Evolutionary conservation across 2,888 invertebrate genomes (phyloP), one percentile per base, ranked within the genome.

Genomic region (Ormia ochracea): DNA sequence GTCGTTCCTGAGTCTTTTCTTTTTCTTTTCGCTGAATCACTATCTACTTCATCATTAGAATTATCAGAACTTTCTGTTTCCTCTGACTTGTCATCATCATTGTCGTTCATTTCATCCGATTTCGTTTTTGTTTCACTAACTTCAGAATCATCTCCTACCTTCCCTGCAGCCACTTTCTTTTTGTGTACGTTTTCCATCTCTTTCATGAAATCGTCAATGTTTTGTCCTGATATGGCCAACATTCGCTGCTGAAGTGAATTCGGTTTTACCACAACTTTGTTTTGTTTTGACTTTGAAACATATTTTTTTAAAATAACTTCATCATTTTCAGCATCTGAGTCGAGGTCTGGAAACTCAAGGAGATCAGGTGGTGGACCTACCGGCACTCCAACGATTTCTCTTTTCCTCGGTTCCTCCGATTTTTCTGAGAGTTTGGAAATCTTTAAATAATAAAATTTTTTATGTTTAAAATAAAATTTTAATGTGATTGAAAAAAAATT

Each of bases 161-260:
- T 81, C 17, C 83, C 82, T 23, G 84, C 85, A 4, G 93, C 93
- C 23, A 84, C 95, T 80, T 93, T 92, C 87, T 94, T 95, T 85
- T 93, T 93, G 83, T 95, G 95, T 0, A 94, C 95, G 79, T 94
- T 94, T 90, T 96, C 96, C 95, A 95, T 96, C 91, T 96, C 96
- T 86, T 96, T 94, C 95, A 96, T 96, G 84, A 96, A 96, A 81
- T 95, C 95, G 84, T 97, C 97, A 19, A 97, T 95, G 85, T 96
- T 96, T 90, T 97, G 96, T 0, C 96, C 96, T 10, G 96, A 95
- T 85, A 96, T 92, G n/a, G 94, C 94, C 85, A 96, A 90, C 96
- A 96, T 96, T 83, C 95, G 93, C 84, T 96, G 95, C 86, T 96
- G 96, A 33, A 96, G 88, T 0, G 94, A 93, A 0, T 94, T 95